Evolutionary conservation across 2,888 invertebrate species (phyloP).

Genomic region (Aspidiotus destructor): DNA sequence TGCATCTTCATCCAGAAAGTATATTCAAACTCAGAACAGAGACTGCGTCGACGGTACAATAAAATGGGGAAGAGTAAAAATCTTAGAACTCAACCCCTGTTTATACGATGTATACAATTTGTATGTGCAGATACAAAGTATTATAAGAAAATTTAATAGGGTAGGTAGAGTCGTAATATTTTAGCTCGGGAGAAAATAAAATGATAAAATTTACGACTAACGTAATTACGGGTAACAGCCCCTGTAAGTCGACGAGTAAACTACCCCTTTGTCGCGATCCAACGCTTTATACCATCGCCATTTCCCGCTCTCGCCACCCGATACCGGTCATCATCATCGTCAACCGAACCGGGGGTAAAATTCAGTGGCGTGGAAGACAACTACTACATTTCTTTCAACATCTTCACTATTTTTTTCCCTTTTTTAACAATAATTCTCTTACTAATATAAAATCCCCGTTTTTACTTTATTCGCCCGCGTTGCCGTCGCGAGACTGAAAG

Average conservation of each 20-base stretch:
- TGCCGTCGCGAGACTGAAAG: not conserved
- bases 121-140: too few species aligned
- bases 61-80: too few species aligned
- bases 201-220: constrained; percentile 32
- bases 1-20: too few species aligned
- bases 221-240: constrained; percentile 31
- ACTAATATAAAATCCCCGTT: constrained; percentile 31
- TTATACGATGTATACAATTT: too few species aligned
- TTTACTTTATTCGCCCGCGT: constrained; percentile 27
- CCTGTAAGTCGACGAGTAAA: constrained; percentile 27
- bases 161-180: constrained; percentile 18
- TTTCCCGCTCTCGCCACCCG: not conserved
- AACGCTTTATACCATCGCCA: constrained; percentile 24
- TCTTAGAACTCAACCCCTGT: too few species aligned
- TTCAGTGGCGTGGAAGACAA: constrained; percentile 27
- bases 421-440: constrained; percentile 22
- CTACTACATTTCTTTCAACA: constrained; percentile 29
- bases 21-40: too few species aligned
- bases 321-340: not conserved
- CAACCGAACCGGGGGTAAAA: constrained; percentile 19
- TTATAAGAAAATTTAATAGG: not conserved
- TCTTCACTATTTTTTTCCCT: constrained; percentile 27
- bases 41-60: too few species aligned
- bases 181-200: constrained; percentile 25
- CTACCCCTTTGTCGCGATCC: constrained; percentile 31